These are phyloP conservation scores for Megaptera novaeangliae DNA, from an alignment of 2,113 vertebrate species.

Conservation along the genomic window DNA sequence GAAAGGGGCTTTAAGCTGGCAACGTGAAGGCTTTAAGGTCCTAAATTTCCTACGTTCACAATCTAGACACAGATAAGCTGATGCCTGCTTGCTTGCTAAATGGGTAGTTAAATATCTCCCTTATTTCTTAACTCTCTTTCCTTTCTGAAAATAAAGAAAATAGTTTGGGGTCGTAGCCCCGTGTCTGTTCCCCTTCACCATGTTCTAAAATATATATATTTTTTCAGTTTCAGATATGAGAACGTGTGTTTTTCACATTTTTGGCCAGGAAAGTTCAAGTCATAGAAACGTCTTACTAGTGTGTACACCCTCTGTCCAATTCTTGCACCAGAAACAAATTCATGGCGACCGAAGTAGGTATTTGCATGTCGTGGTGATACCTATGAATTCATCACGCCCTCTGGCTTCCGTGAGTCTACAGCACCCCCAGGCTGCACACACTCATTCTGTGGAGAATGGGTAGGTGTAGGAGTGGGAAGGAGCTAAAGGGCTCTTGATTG, in stretches of 20 bases:
- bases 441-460: background rate
- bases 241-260: background rate
- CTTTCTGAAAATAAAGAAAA: background rate
- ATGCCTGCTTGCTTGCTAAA: background rate
- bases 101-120: background rate
- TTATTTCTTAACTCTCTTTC: background rate
- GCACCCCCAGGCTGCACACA: conserved; percentile 23
- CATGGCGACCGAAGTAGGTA: background rate
- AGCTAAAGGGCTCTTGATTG: background rate
- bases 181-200: background rate
- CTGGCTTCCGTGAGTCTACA: background rate
- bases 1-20: background rate
- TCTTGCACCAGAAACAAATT: background rate
- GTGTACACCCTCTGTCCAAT: background rate
- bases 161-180: background rate
- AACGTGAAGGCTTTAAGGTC: background rate
- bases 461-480: background rate
- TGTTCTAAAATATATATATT: background rate
- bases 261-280: background rate
- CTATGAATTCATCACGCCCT: background rate
- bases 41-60: background rate
- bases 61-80: background rate
- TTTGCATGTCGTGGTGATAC: background rate
- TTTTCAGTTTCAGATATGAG: background rate
- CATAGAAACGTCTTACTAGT: background rate